Base-by-base conservation (phyloP, 1,140 invertebrate species). In the Drosophila melanogaster region DNA sequence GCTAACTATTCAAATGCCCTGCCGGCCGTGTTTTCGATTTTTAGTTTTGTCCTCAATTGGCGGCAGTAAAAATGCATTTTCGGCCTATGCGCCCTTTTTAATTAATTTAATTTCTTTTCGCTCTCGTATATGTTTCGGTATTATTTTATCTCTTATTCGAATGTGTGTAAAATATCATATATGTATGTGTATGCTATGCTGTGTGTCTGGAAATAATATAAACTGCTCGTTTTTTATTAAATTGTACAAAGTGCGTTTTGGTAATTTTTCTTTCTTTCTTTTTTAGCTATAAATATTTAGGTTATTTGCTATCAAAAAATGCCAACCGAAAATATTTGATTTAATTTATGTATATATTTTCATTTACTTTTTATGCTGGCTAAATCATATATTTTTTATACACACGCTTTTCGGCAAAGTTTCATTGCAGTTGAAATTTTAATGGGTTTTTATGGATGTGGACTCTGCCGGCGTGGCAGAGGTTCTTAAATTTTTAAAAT, bases 171-270 rank as follows among this genome's bases (percentile, higher is more conserved):
- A 65, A 61, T 74, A 62, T 78, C 51, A 56, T 70, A 83, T 74
- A 83, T 74, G 54, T 74, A 83, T 74, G 54, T 55, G 55, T 65
- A 58, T 46, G 46, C 47, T 56, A 47, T 75, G 40, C 65, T 80
- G 22, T 66, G 15, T 59, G 50, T 66, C 47, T 58, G 59, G 43
- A 87, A 83, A 83, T 56, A 55, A 72, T 66, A 70, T 3, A 2
- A 22, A 33, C 49, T 77, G 14, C 43, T 60, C 66, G 35, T 71
- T 73, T 73, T 73, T 61, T 49, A 78, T 64, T 59, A 70, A 81
- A 79, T 78, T 81, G 64, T 81, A 86, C 74, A 81, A 85, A 86
- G 81, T 86, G 81, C 74, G 57, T 51, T 49, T 69, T 38, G 38
- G 59, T 44, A 14, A 14, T 14, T 38, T 38, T 14, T 14, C 37